phyloP scores from a whole-genome alignment of 2,797 vertebrate species.

The Sebastes minor region DNA sequence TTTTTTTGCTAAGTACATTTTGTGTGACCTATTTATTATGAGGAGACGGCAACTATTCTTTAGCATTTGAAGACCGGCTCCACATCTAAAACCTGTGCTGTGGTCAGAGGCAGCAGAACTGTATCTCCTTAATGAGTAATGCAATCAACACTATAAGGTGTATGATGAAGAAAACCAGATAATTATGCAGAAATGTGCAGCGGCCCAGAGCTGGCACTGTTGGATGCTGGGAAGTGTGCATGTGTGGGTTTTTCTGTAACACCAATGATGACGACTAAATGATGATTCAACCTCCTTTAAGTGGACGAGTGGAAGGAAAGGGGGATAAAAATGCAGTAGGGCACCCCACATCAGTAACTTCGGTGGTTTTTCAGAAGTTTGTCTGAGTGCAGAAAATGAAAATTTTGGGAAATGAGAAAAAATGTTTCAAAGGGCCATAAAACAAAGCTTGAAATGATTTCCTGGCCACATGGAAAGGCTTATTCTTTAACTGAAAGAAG shows the following conservation, averaged over 20 bases:
- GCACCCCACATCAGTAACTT: constrained; percentile 25
- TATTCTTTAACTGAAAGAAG: neutral
- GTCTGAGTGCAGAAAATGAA: neutral
- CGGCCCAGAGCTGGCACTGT: neutral
- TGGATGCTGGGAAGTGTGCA: constrained; percentile 13
- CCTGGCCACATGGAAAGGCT: constrained; percentile 12
- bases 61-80: neutral
- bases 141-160: neutral
- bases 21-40: neutral
- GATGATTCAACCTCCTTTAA: constrained; percentile 26
- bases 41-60: neutral
- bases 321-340: neutral
- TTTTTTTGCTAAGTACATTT: neutral
- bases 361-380: constrained; percentile 13
- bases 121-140: neutral
- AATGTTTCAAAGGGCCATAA: constrained; percentile 16
- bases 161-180: neutral
- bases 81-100: neutral
- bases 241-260: constrained; percentile 1
- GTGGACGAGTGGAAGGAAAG: neutral
- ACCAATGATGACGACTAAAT: constrained; percentile 11
- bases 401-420: neutral
- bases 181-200: neutral
- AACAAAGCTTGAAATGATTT: constrained; percentile 20
- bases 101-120: neutral